A percentile compares a stretch with the other conserved stretches of the same genome.
These are phyloP conservation scores for Chaetura pelagica DNA, from an alignment of 2,113 vertebrate species.

Conservation along the genomic window DNA sequence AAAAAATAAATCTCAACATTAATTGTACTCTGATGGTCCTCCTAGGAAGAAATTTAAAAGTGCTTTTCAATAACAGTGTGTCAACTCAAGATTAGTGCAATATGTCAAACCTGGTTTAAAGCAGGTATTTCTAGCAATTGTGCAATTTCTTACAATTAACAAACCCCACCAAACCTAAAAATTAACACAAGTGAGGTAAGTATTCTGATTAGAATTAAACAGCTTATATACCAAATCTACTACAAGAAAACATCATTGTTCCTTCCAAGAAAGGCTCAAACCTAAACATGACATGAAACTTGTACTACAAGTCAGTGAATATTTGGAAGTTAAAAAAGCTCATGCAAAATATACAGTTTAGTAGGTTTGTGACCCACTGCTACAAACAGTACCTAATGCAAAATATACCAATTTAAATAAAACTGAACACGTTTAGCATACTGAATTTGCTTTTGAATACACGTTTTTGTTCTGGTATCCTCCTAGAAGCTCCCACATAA, in stretches of 20 bases:
- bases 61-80: conserved; percentile 52
- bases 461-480: neutral
- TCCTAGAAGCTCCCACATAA: neutral
- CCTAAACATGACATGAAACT: neutral
- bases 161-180: neutral
- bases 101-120: neutral
- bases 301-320: neutral
- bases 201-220: neutral
- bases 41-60: conserved; percentile 55
- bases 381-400: neutral
- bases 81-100: conserved; percentile 57
- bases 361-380: neutral
- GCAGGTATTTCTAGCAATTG: conserved; percentile 23
- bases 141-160: conserved; percentile 15
- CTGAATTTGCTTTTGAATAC: neutral
- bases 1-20: conserved; percentile 65
- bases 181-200: conserved; percentile 28
- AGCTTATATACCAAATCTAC: neutral
- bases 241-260: neutral
- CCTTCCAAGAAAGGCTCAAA: neutral
- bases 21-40: conserved; percentile 13
- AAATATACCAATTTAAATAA: neutral
- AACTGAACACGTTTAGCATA: neutral
- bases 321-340: neutral
- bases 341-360: neutral